These are phyloP conservation scores for Stegophylla sp. DNA, from an alignment of 2,888 invertebrate genomes.

Conservation along the genomic window DNA sequence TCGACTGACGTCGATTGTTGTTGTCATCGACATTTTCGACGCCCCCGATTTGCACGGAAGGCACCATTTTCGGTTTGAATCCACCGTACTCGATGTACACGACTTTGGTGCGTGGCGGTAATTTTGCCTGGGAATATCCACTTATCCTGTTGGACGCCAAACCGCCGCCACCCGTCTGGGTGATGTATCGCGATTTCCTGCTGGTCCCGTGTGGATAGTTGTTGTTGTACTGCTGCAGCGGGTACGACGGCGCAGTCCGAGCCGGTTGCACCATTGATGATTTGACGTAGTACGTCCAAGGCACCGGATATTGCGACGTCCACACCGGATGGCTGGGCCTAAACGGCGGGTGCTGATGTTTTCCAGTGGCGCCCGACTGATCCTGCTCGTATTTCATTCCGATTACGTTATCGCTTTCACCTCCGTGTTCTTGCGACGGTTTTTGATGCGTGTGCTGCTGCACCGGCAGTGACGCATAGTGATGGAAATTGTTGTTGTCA, in stretches of 20 bases:
- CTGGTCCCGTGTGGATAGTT: background rate
- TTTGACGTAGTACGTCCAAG: slow-evolving; percentile 62
- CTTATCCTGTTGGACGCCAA: slow-evolving; percentile 22
- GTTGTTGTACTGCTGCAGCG: background rate
- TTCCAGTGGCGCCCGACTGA: slow-evolving; percentile 8
- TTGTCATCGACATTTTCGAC: background rate
- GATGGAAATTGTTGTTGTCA: background rate
- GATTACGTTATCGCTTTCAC: slow-evolving; percentile 19
- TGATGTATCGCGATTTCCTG: slow-evolving; percentile 46
- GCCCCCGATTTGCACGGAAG: slow-evolving; percentile 71
- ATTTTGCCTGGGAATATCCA: slow-evolving; percentile 11
- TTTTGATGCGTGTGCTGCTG: background rate
- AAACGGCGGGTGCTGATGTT: slow-evolving; percentile 61
- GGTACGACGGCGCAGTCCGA: background rate
- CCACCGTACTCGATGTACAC: slow-evolving; percentile 79
- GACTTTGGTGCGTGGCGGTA: slow-evolving; percentile 27
- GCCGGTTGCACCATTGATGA: slow-evolving; percentile 60
- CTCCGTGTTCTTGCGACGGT: background rate
- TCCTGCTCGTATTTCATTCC: slow-evolving; percentile 37
- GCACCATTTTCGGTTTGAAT: slow-evolving; percentile 81
- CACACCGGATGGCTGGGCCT: slow-evolving; percentile 62
- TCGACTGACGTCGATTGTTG: background rate
- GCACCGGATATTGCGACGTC: slow-evolving; percentile 62
- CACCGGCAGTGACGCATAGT: background rate
- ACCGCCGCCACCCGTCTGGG: background rate